Conservation (phyloP, 2,888 invertebrate genomes). For the Drosophila seclusa region DNA sequence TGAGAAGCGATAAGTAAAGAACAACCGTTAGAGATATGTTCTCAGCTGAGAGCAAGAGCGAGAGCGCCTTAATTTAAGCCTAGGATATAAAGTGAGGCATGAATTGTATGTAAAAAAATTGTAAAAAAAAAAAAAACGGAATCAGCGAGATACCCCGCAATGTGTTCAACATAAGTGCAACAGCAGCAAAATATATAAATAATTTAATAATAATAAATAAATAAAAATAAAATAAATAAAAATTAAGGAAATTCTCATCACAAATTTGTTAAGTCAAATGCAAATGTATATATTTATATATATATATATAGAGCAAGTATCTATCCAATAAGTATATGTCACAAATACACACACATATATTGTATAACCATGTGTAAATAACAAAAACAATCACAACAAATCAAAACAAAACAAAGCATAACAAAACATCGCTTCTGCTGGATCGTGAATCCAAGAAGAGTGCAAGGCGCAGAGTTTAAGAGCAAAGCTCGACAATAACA, state of each 20-base stretch:
- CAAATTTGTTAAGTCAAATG: conserved; percentile 24
- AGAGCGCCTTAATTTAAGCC: conserved; percentile 31
- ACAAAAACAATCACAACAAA: conserved; percentile 14
- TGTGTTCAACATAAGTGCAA: conserved; percentile 53
- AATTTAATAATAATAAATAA: background rate
- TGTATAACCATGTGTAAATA: conserved; percentile 21
- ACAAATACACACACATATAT: conserved; percentile 15
- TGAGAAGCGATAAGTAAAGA: conserved; percentile 18
- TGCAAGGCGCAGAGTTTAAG: conserved; percentile 13
- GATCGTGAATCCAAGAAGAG: conserved; percentile 43
- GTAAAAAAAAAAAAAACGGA: conserved; percentile 4
- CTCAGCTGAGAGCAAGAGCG: conserved; percentile 16
- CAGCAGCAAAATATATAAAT: conserved; percentile 8
- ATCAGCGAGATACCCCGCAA: conserved; percentile 49
- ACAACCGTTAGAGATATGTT: conserved; percentile 20
- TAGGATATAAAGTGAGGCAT: conserved; percentile 40
- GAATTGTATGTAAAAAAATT: conserved; percentile 24
- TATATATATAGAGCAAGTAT: conserved; percentile 8
- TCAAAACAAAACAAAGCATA: conserved; percentile 25
- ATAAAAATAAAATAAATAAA: conserved; percentile 5
- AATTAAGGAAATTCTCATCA: background rate
- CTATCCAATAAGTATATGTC: conserved; percentile 5
- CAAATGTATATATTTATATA: conserved; percentile 6
- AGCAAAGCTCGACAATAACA: conserved; percentile 12
- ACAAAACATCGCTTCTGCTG: conserved; percentile 39